Percentiles rank a stretch among this genome's conserved stretches.
Evolutionary conservation across 1,140 invertebrate species (phyloP).

Genomic region (Drosophila ambigua): DNA sequence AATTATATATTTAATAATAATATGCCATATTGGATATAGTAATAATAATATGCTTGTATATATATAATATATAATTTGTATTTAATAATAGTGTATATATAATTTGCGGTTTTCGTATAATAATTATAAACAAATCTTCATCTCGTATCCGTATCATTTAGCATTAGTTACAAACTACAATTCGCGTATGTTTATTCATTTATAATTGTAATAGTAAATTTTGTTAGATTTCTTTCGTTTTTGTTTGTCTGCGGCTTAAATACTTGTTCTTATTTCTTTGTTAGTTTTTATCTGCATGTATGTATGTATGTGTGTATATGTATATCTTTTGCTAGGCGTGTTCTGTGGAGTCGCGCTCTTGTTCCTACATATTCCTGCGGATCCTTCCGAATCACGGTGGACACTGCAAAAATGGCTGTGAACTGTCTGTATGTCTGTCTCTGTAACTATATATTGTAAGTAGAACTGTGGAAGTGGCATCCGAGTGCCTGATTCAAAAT

Average conservation of each 20-base stretch:
- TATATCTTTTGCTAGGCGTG: conserved; percentile 51
- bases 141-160: conserved; percentile 56
- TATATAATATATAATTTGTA: conserved; percentile 68
- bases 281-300: background rate
- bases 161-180: conserved; percentile 80
- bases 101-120: conserved; percentile 61
- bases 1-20: conserved; percentile 34
- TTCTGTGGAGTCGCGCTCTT: conserved; percentile 41
- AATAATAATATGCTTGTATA: conserved; percentile 70
- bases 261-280: conserved; percentile 51
- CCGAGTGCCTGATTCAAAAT: conserved; percentile 49
- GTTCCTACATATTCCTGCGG: conserved; percentile 8
- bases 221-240: conserved; percentile 56
- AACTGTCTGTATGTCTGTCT: conserved; percentile 15
- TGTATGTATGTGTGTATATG: conserved; percentile 39
- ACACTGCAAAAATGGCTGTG: conserved; percentile 56
- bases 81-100: conserved; percentile 64
- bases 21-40: conserved; percentile 29
- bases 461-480: conserved; percentile 57
- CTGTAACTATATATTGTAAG: conserved; percentile 33
- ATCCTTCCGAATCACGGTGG: conserved; percentile 44
- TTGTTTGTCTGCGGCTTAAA: conserved; percentile 77
- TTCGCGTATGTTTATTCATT: conserved; percentile 71
- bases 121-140: conserved; percentile 76
- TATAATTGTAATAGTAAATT: conserved; percentile 70